Evolutionary conservation across 2,113 vertebrate genomes (phyloP), one percentile per base, ranked within the genome.

Genomic region (Regulus satrapa): DNA sequence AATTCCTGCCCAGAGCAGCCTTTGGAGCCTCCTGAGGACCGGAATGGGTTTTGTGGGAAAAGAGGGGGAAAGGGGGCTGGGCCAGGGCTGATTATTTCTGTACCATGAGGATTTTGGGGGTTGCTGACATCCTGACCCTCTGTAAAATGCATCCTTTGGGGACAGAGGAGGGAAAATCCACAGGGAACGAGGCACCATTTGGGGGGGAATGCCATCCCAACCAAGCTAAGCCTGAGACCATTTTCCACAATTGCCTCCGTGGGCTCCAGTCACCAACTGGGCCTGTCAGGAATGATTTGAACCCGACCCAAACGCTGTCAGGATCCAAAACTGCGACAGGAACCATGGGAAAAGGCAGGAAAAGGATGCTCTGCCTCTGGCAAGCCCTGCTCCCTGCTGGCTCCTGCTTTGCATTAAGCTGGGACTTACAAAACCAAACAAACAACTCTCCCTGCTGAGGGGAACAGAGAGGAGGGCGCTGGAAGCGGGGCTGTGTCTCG

Each of bases 361-460:
- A 40, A 9, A 61, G 64, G 95, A 82, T 49, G 85, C 87, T 71
- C 14, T 9, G 56, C 1, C 10, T 13, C 77, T 51, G 73, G 83
- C 86, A 14, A 56, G 41, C 26, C 73, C 25, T 0, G 15, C 67
- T 36, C 40, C 62, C 23, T 2, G 19, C 67, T 21, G 67, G 51
- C 68, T 96, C 51, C 95, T 94, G 95, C 94, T 96, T 85, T 71
- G 62, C 85, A 52, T 92, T 94, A 85, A 61, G n/a, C 62, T 25
- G 40, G 1, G 13, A 48, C 56, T 89, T 61, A 9, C 25, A 85
- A 85, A 79, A 26, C 16, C 59, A 87, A 91, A 45, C 52, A 72
- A 88, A 56, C 71, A 77, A 21, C 52, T 66, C 24, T 86, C 51
- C 81, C 81, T 10, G 64, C 86, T 46, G 86, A 68, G 89, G 58